Evolutionary conservation across 2,113 vertebrate species (phyloP).

Genomic region (Pleuronectes platessa): DNA sequence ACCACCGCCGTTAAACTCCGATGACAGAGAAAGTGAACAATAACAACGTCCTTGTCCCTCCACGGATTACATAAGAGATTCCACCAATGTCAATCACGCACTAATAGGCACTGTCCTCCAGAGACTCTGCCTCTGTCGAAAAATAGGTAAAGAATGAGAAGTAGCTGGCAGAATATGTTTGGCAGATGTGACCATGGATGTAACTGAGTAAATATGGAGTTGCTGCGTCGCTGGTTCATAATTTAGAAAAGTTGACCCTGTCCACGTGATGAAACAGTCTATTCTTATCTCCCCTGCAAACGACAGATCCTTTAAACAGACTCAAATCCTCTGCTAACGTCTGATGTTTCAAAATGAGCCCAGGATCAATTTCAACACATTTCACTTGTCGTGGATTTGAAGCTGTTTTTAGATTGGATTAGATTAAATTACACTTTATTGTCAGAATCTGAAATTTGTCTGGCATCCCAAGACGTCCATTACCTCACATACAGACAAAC

Average conservation of each 20-base stretch:
- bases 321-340: slow-evolving; percentile 23
- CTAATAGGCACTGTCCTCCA: slow-evolving; percentile 61
- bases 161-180: slow-evolving; percentile 13
- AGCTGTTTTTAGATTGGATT: no score
- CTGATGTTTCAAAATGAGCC: slow-evolving; percentile 20
- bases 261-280: neutral
- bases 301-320: slow-evolving; percentile 22
- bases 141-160: slow-evolving; percentile 37
- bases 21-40: slow-evolving; percentile 64
- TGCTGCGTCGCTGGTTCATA: slow-evolving; percentile 15
- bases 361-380: neutral
- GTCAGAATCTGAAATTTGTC: no score
- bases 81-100: slow-evolving; percentile 65
- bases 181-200: slow-evolving; percentile 16
- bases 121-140: slow-evolving; percentile 36
- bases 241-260: slow-evolving; percentile 8
- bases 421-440: no score
- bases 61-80: slow-evolving; percentile 71
- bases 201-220: neutral
- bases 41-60: slow-evolving; percentile 69
- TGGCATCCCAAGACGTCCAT: no score
- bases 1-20: slow-evolving; percentile 61
- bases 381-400: neutral
- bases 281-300: slow-evolving; percentile 19
- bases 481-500: no score